Base-by-base conservation (phyloP, 2,888 invertebrate species). In the Sphaeridia pumilis region DNA sequence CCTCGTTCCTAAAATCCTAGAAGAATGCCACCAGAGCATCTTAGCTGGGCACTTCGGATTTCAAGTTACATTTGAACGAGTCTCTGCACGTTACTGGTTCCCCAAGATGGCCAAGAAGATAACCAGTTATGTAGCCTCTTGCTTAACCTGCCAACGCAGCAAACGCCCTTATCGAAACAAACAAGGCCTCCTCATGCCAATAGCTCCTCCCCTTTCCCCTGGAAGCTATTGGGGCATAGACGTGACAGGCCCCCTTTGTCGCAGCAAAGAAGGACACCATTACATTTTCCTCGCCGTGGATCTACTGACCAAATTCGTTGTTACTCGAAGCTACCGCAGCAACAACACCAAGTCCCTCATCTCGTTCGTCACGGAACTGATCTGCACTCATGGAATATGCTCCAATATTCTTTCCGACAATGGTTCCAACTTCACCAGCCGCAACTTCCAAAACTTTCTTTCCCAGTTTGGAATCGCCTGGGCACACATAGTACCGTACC, bases 261-360 rank as follows among this genome's bases (percentile, higher is more conserved):
- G 4, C 2, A 50, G 34, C 7, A 26, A 43, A 4, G 2, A 25
- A 31, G 35, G 35, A n/a, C 43, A 44, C 17, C n/a, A 35, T 14
- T 50, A 50, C 25, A 50, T 50, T 14, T 5, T 44, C 12, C 2
- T 44, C 14, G 3, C n/a, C 17, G 17, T 50, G 5, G 27, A 31
- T 34, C n/a, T 44, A 21, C 24, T 50, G n/a, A 44, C 50, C 10
- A 50, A 50, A 44, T 44, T 17, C n/a, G n/a, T 43, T 22, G 21
- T 34, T n/a, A 27, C n/a, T 5, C 12, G 27, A 44, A 42, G 42
- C 14, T 24, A 20, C 4, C 44, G 34, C 7, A 20, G 44, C 20
- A n/a, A 20, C 21, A 50, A 4, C 2, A 24, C 44, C 4, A 28
- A 28, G 7, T 28, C 49, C 2, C 42, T 31, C 4, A 26, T 4